These are phyloP conservation scores for Fratercula arctica DNA, from an alignment of 2,797 vertebrate genomes.

Conservation along the genomic window DNA sequence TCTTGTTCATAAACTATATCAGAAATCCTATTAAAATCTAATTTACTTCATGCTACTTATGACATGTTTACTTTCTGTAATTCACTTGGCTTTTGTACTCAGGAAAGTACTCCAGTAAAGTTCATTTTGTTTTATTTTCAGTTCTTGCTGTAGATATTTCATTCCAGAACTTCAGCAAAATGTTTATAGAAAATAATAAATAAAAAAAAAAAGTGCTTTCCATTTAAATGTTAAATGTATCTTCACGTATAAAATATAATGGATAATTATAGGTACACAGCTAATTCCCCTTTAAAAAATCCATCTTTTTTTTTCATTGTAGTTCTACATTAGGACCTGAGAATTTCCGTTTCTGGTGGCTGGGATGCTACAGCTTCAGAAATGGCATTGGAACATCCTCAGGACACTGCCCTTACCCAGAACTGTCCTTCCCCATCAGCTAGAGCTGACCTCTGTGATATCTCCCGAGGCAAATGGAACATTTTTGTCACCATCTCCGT, in stretches of 20 bases:
- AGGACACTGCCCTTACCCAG: not conserved
- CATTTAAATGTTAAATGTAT: not conserved
- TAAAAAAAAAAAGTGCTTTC: not conserved
- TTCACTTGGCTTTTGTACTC: constrained; percentile 30
- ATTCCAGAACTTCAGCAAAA: not conserved
- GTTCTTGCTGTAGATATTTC: not conserved
- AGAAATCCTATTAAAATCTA: constrained; percentile 42
- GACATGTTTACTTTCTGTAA: constrained; percentile 37
- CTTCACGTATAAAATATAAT: not conserved
- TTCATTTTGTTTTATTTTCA: constrained; percentile 5
- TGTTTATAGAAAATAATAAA: not conserved
- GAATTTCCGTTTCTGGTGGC: not conserved
- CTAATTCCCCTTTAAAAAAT: not conserved
- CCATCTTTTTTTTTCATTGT: not conserved
- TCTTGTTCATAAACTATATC: not conserved
- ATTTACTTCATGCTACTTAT: constrained; percentile 29
- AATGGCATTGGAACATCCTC: not conserved
- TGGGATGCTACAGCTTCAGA: not conserved
- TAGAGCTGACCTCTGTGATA: not conserved
- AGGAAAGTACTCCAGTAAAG: not conserved
- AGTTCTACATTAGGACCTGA: not conserved
- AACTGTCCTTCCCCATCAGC: not conserved
- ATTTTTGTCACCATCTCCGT: not conserved
- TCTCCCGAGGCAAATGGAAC: not conserved
- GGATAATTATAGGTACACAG: not conserved